Evolutionary conservation across 2,113 vertebrate species (phyloP), one percentile per base, ranked within the genome.

Genomic region (Corythoichthys haematopterus): DNA sequence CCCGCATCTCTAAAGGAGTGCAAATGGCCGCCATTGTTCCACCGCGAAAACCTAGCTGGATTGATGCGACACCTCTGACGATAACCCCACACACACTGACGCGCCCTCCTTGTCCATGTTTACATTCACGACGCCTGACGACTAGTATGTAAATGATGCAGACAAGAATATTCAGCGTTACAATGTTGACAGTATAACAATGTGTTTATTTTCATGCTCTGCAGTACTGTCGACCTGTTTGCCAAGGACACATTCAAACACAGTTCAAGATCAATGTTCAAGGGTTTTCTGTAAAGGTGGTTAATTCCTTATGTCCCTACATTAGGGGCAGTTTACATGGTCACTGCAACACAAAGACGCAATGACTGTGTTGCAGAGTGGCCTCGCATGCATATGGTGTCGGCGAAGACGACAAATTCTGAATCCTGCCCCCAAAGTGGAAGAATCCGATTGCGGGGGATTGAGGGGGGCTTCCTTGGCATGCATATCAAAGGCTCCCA

Each of bases 1-100:
- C 84, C 76, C 78, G 81, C 67, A 58, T 76, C 69, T 71, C 64
- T 84, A 81, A 88, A 78, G 72, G 74, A 75, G 62, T 85, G 81
- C 69, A 85, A 90, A 87, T 74, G 75, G 78, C 46, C 58, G 57
- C 71, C 61, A 73, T 78, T 85, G 82, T 79, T 8, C 0, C 8
- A 59, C 68, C 53, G 40, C 3, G 65, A 65, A 37, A 66, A 78
- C 66, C 80, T 56, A 59, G 63, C 66, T 36, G n/a, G 70, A 78
- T 76, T 33, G 75, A 83, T 76, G 69, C 3, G 69, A 72, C 78
- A 79, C 48, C 10, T 76, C 56, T 56, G 2, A 45, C 52, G 75
- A 58, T 45, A 45, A 69, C 65, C 62, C 64, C 35, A 16, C 66
- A 65, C 65, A 75, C 37, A 76, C 66, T 37, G 3, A 3, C 71